Evolutionary conservation across 2,113 vertebrate genomes (phyloP).

Genomic region (Catharus bicknelli): DNA sequence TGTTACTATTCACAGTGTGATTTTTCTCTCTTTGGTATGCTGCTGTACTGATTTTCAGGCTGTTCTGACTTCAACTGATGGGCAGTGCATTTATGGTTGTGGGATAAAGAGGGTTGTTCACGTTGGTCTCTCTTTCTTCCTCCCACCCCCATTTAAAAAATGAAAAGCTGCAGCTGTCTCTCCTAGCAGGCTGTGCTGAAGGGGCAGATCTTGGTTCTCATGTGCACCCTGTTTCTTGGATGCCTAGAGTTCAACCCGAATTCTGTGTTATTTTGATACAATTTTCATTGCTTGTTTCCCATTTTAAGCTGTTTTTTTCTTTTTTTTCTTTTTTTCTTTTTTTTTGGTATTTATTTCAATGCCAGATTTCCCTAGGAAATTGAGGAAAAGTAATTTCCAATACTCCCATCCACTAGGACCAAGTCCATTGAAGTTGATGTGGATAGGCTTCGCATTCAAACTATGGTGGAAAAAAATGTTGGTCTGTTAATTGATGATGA

Average conservation of each 20-base stretch:
- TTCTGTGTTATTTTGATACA: background rate
- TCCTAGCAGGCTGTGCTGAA: background rate
- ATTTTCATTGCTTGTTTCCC: background rate
- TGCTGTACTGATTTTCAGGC: background rate
- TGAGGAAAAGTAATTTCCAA: background rate
- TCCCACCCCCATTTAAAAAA: background rate
- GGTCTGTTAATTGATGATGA: background rate
- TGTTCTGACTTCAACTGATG: background rate
- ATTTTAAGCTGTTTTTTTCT: background rate
- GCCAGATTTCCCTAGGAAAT: background rate
- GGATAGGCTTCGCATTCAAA: background rate
- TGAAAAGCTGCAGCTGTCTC: background rate
- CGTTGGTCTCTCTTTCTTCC: background rate
- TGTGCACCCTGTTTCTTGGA: rapidly evolving
- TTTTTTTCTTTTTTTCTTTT: background rate
- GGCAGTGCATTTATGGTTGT: background rate
- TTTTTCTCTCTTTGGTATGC: background rate
- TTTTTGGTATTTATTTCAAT: background rate
- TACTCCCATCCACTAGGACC: background rate
- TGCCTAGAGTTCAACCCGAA: background rate
- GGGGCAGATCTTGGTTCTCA: background rate
- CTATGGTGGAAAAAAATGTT: background rate
- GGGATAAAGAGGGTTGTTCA: background rate
- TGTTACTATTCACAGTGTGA: background rate
- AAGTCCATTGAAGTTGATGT: background rate